These are phyloP conservation scores for Ceratitis capitata DNA, from an alignment of 1,140 invertebrate species.

Conservation along the genomic window DNA sequence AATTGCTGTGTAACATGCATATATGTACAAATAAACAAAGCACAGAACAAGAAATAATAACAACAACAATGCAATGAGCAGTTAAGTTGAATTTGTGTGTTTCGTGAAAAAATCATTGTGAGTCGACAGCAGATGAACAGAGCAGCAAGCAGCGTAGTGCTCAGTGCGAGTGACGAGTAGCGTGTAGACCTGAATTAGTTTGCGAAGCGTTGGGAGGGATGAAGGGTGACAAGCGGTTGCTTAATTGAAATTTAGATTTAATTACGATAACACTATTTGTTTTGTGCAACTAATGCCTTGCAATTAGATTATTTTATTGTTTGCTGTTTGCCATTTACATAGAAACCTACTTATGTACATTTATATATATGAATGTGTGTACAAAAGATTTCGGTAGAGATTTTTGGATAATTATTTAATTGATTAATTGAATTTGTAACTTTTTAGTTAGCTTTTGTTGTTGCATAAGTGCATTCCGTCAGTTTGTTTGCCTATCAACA, in stretches of 20 bases:
- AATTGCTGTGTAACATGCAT: slow-evolving; percentile 22
- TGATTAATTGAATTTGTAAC: too few species aligned
- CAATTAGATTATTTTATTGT: background rate
- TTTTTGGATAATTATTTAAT: background rate
- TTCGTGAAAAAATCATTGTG: background rate
- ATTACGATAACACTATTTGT: slow-evolving; percentile 18
- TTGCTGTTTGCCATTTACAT: background rate
- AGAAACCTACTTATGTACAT: too few species aligned
- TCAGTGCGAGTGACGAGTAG: background rate
- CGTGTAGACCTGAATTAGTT: background rate
- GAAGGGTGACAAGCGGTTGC: background rate
- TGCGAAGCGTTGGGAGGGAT: too few species aligned
- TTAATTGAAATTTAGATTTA: slow-evolving; percentile 38
- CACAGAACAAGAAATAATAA: too few species aligned
- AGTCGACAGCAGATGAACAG: background rate
- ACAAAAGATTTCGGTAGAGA: background rate
- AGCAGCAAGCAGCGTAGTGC: background rate
- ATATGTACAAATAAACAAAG: background rate
- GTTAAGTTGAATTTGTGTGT: background rate
- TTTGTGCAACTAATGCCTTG: background rate
- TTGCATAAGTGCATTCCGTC: too few species aligned
- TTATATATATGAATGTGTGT: too few species aligned
- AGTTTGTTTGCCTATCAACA: too few species aligned
- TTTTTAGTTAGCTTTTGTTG: too few species aligned
- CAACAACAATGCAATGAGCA: too few species aligned